phyloP scores from a whole-genome alignment of 92 coral and sea anemone species.

The Blastomussa wellsi region DNA sequence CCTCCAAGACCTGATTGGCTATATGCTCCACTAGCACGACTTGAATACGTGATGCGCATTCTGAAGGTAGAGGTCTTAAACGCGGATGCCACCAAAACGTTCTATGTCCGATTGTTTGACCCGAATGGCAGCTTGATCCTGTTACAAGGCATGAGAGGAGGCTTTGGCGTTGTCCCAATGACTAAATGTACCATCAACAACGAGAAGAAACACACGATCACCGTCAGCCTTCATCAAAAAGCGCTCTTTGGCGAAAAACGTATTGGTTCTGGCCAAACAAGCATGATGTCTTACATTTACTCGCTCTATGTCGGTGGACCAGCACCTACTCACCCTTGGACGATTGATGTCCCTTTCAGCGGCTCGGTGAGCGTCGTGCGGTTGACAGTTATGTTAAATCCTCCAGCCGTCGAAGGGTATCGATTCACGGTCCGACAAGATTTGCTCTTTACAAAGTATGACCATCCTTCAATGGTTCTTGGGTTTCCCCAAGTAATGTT shows the following conservation, averaged over 20 bases:
- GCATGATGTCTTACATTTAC: constrained; percentile 26
- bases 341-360: constrained; percentile 13
- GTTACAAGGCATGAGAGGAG: constrained; percentile 7
- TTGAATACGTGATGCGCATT: constrained; percentile 22
- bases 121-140: constrained; percentile 8
- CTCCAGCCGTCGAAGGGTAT: constrained; percentile 22
- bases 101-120: not conserved
- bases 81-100: constrained; percentile 18
- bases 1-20: constrained; percentile 45
- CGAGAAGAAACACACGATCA: constrained; percentile 18
- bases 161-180: not conserved
- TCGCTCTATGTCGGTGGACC: constrained; percentile 2
- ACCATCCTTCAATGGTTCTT: constrained; percentile 54
- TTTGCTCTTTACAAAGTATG: constrained; percentile 31
- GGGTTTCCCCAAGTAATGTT: constrained; percentile 51
- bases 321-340: constrained; percentile 6
- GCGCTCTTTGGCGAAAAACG: constrained; percentile 34
- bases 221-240: constrained; percentile 48
- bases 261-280: constrained; percentile 18
- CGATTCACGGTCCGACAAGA: constrained; percentile 46
- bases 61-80: constrained; percentile 32
- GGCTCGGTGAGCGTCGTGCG: constrained; percentile 9
- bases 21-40: constrained; percentile 40
- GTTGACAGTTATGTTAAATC: constrained; percentile 9
- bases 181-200: constrained; percentile 16